A percentile compares a stretch with the other conserved stretches of the same genome.
phyloP scores from a whole-genome alignment of 2,888 invertebrate species.

The Synergus itoensis region DNA sequence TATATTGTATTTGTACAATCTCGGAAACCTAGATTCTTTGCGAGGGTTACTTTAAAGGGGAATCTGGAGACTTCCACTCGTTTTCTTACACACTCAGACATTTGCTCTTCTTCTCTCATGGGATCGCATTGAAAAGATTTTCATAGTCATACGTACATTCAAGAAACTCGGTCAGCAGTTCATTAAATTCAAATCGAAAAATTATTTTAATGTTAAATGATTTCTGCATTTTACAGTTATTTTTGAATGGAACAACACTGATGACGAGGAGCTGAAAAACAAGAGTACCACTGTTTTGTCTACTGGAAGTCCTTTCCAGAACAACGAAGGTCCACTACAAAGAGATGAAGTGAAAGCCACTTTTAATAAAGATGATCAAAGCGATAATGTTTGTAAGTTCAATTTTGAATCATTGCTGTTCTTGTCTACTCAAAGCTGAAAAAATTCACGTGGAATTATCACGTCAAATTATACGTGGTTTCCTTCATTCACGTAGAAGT shows the following conservation, averaged over 20 bases:
- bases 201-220: background rate
- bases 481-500: no score
- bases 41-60: constrained; percentile 1
- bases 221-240: constrained; percentile 64
- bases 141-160: background rate
- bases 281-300: constrained; percentile 73
- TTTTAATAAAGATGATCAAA: constrained; percentile 80
- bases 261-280: constrained; percentile 80
- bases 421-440: no score
- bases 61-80: background rate
- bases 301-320: constrained; percentile 78
- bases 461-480: no score
- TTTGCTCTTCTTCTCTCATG: background rate
- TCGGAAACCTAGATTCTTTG: constrained; percentile 19
- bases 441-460: no score
- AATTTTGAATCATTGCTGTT: background rate
- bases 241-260: constrained; percentile 82
- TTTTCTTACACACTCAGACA: background rate
- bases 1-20: constrained; percentile 33
- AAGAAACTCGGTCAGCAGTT: background rate
- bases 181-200: background rate
- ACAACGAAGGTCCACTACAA: constrained; percentile 84
- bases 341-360: constrained; percentile 84
- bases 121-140: constrained; percentile 8
- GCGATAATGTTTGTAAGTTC: constrained; percentile 74